Evolutionary conservation across 2,113 vertebrate genomes (phyloP), one percentile per base, ranked within the genome.

Genomic region (Sylvia atricapilla): DNA sequence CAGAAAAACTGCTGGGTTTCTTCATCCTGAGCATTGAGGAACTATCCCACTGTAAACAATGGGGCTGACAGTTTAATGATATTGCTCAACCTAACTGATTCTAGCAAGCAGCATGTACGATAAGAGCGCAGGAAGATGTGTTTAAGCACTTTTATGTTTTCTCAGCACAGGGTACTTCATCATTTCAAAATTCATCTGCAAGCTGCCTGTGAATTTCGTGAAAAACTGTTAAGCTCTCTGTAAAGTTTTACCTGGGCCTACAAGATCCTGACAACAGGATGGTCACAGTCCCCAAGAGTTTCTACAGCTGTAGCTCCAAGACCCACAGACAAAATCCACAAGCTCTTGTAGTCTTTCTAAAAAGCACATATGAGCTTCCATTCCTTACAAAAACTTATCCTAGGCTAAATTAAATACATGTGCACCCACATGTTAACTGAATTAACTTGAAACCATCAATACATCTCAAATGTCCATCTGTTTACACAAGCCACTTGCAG

Each of bases 401-500:
- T 28, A 90, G 85, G 69, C 88, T 94, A 94, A 97, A 97, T 91
- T 75, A 96, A 94, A 96, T 84, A 66, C 87, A 81, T 53, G 84
- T 96, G 94, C 91, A 96, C 88, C 91, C 93, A 93, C 75, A 80
- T 82, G 90, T 75, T 85, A 96, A 96, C 82, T 70, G 92, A 96
- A 94, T 93, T 95, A 96, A 95, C 76, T 87, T 30, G 25, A 96
- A 96, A 84, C 87, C 96, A 94, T 82, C 84, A 86, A 52, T 96
- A 50, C 43, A 63, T 93, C 90, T 94, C 87, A 93, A 90, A 96
- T 90, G 82, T 90, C 93, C 92, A 56, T 87, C 89, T 95, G 96
- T 95, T 98, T 97, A 97, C 93, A 81, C 87, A 97, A 94, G 92
- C 87, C 79, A 87, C 89, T 95, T 92, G 82, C 67, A 66, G 96